A percentile compares a stretch with the other conserved stretches of the same genome.
phyloP scores from a whole-genome alignment of 30 jellyfish, hydroid and myxozoan species.

The Phacellophora camtschatica region DNA sequence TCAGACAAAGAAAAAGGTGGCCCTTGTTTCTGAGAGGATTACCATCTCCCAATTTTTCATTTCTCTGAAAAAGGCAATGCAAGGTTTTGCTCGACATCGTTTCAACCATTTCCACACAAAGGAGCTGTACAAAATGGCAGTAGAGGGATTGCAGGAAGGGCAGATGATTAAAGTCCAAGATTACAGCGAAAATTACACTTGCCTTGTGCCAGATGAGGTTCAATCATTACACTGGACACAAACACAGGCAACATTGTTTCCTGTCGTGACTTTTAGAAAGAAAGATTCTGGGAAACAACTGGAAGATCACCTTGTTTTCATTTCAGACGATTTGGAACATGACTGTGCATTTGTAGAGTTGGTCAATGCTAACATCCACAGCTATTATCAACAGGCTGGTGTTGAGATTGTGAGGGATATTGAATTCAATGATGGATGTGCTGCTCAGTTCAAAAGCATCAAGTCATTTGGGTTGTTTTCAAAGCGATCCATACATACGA shows the following conservation, averaged over 20 bases:
- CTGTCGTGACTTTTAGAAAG: constrained; percentile 22
- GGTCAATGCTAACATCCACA: constrained; percentile 40
- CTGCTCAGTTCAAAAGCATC: constrained; percentile 56
- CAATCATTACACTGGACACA: constrained; percentile 68
- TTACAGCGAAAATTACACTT: constrained; percentile 60
- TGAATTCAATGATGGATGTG: constrained; percentile 55
- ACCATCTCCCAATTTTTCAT: constrained; percentile 33
- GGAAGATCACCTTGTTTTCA: constrained; percentile 62
- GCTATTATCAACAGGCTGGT: constrained; percentile 13
- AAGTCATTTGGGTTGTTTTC: constrained; percentile 58
- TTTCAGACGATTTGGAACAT: constrained; percentile 54
- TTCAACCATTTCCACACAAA: constrained; percentile 37
- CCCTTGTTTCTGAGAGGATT: constrained; percentile 33
- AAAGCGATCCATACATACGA: constrained; percentile 19
- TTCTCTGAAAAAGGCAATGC: constrained; percentile 9
- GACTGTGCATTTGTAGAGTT: constrained; percentile 61
- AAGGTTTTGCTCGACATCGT: constrained; percentile 27
- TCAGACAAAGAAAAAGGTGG: constrained; percentile 41
- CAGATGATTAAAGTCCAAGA: constrained; percentile 4
- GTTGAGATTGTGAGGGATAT: constrained; percentile 23
- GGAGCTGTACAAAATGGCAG: not conserved
- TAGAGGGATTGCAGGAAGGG: constrained; percentile 5
- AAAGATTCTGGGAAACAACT: constrained; percentile 38
- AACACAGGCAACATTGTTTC: constrained; percentile 63
- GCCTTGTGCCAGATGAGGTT: constrained; percentile 72